These are phyloP conservation scores for Tetraodon nigroviridis DNA, from an alignment of 2,113 vertebrate genomes.

Conservation along the genomic window DNA sequence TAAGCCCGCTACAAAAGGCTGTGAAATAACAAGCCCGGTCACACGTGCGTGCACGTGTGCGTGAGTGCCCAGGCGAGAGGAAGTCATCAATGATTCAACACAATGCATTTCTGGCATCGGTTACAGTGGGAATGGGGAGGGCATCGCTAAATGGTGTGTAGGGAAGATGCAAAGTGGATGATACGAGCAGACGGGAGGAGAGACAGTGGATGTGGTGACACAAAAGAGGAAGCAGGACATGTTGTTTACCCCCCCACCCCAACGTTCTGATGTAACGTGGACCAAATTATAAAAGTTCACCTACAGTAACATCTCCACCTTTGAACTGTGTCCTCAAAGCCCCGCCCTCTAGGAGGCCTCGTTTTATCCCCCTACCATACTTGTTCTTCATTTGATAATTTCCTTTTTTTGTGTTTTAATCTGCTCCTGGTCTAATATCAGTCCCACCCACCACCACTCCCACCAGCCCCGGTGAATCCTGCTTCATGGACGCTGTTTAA, in stretches of 20 bases:
- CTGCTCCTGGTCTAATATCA: constrained; percentile 29
- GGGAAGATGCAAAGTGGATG: constrained; percentile 45
- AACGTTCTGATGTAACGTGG: neutral
- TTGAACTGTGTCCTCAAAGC: constrained; percentile 30
- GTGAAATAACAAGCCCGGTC: neutral
- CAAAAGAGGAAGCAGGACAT: constrained; percentile 13
- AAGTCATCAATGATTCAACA: constrained; percentile 50
- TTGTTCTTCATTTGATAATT: constrained; percentile 21
- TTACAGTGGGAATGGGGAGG: constrained; percentile 38
- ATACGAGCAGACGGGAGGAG: constrained; percentile 36
- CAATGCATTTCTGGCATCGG: constrained; percentile 17
- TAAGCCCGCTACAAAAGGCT: neutral
- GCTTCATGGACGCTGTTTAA: constrained; percentile 33
- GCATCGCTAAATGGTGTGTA: constrained; percentile 30
- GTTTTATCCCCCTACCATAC: constrained; percentile 6
- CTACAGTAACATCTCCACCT: constrained; percentile 34
- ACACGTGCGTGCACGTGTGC: neutral
- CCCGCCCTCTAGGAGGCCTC: constrained; percentile 21
- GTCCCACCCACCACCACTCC: neutral
- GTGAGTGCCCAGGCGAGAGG: neutral
- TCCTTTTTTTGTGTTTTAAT: constrained; percentile 27
- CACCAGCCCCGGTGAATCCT: constrained; percentile 21
- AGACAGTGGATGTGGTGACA: constrained; percentile 28
- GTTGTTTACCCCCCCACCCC: too few species aligned
- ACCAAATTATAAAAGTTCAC: constrained; percentile 7